Base-by-base conservation (phyloP, 1,140 invertebrate genomes). In the Calephelis nemesis region DNA sequence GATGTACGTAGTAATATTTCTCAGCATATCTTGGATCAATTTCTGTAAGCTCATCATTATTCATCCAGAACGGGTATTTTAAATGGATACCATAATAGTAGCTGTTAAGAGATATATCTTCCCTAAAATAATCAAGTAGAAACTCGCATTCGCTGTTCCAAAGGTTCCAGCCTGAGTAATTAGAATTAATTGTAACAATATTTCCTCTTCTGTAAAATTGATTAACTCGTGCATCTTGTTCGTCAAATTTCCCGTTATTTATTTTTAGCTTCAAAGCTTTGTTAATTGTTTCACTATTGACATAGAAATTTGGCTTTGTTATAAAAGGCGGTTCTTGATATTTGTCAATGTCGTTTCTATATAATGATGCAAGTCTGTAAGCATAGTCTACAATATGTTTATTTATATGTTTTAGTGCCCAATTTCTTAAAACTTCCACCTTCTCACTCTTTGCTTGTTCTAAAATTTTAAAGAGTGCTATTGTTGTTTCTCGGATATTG, bases 41-140 rank as follows among this genome's bases (percentile, higher is more conserved):
- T 68, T 92, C 89, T 19, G 91, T 90, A 39, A 93, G 83, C 42
- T 94, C 93, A 52, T 93, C 91, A 63, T 92, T 93, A 30, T 84
- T 90, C 81, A 95, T 83, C 94, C 94, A 96, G 92, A 94, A 94
- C 45, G 96, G 95, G 83, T 95, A 95, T 47, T 93, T 83, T 64
- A 94, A 81, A 74, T 95, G 94, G 81, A 95, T 87, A 73, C 95
- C 94, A 84, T 93, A 95, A 88, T 96, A 95, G 83, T 93, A 96
- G n/a, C 94, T 89, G 84, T 96, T 96, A 12, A 96, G 85, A 52
- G 93, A 93, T 69, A 95, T 91, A 79, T 96, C 96, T 82, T 96
- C 95, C 58, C 93, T 95, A 87, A 95, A 96, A 88, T 97, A 96
- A 47, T 94, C 93, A 11, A 96, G 71, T 63, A 92, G 85, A 75